Evolutionary conservation across 2,113 vertebrate species (phyloP), one percentile per base, ranked within the genome.

Genomic region (Corythoichthys haematopterus): DNA sequence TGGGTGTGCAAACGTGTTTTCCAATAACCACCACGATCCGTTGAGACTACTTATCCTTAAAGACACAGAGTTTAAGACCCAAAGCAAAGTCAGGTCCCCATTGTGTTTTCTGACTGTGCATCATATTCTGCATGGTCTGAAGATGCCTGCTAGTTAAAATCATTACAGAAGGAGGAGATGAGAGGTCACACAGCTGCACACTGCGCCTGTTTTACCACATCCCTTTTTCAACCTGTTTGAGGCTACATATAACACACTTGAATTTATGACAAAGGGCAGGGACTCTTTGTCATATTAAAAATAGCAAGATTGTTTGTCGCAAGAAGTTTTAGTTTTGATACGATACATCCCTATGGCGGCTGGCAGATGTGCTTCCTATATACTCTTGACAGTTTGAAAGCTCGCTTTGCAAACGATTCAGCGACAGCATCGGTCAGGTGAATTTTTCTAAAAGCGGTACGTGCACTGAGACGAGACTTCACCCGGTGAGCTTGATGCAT

Each of bases 161-260:
- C 72, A 85, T 80, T 76, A 81, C 10, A 14, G 63, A 51, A 52
- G 11, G 38, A 65, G 62, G 70, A 74, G 73, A 37, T 76, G 69
- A 85, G 80, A 69, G 62, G 75, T 79, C 78, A 82, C 77, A 73
- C 68, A 85, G 77, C 76, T 64, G 65, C 56, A 20, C 57, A 70
- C 69, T 71, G 38, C 0, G 71, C 63, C 62, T 55, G 33, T 9
- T 36, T 58, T 69, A 66, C 20, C 35, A 6, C 70, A 65, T 43
- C 28, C 15, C 48, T 33, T 10, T 28, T n/a, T 52, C 79, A 74
- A 77, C 70, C 73, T 4, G 4, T 57, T 28, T 33, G 33, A 11
- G 20, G 20, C 20, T 28, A 0, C 20, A 28, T 28, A 28, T 28
- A 28, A 28, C 20, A 28, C 8, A 35, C 16, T 28, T 28, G n/a